Percentiles rank a stretch among this genome's conserved stretches.
These are phyloP conservation scores for Pterocles orientalis DNA, from an alignment of 2,113 vertebrate species.

Conservation along the genomic window DNA sequence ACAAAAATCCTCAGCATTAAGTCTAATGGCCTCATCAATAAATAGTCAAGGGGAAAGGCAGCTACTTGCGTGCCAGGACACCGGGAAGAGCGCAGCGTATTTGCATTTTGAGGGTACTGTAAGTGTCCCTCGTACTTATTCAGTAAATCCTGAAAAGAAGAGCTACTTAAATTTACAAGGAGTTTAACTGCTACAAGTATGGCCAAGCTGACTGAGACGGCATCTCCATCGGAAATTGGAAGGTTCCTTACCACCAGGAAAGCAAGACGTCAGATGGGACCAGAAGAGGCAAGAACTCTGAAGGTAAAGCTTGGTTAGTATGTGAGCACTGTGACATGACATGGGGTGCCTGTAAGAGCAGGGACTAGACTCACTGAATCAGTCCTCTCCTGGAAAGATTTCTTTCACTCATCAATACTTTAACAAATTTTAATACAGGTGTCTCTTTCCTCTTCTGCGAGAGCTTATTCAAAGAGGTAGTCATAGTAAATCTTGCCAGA, in stretches of 20 bases:
- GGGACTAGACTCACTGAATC: not conserved
- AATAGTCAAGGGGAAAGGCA: not conserved
- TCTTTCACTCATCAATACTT: not conserved
- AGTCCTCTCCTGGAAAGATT: not conserved
- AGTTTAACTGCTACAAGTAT: not conserved
- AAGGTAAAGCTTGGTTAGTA: not conserved
- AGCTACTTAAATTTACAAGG: not conserved
- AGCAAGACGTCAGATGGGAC: not conserved
- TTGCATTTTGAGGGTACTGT: not conserved
- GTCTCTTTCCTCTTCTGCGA: not conserved
- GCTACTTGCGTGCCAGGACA: accelerated
- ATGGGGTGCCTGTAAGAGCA: not conserved
- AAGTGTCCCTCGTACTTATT: not conserved
- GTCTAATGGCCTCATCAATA: not conserved
- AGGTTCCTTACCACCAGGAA: not conserved
- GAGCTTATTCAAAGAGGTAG: not conserved
- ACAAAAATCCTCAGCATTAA: not conserved
- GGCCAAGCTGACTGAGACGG: not conserved
- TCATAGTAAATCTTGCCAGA: not conserved
- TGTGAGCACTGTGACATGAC: not conserved
- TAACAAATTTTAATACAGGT: not conserved
- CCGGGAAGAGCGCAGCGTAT: not conserved
- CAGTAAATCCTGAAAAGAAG: not conserved
- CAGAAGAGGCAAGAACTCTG: not conserved
- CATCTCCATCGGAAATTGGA: not conserved